Conservation (phyloP, 1,140 invertebrate genomes). For the Amphibalanus amphitrite region DNA sequence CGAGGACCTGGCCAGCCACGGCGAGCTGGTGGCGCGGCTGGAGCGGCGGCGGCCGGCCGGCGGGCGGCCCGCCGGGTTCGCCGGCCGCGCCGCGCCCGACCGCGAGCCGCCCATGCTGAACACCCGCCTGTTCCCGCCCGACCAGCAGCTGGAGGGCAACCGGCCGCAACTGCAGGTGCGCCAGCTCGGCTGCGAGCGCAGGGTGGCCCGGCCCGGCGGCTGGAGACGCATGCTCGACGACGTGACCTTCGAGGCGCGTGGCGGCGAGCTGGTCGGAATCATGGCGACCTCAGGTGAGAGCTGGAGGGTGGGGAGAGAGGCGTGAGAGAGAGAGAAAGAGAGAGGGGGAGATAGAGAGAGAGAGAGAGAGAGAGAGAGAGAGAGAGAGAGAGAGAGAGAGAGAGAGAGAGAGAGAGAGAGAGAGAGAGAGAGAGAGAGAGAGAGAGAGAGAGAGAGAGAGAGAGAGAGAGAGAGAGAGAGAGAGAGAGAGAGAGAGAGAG, state of each 20-base stretch:
- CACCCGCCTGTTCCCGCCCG: constrained; percentile 21
- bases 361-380: no score
- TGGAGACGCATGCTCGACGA: constrained; percentile 40
- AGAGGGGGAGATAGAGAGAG: no score
- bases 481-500: no score
- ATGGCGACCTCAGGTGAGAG: constrained; percentile 52
- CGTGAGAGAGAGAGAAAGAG: no score
- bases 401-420: no score
- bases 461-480: no score
- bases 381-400: no score
- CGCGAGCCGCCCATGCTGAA: constrained; percentile 21
- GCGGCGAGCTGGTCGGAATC: constrained; percentile 72
- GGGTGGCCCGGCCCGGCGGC: constrained; percentile 24
- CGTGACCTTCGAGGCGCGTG: constrained; percentile 62
- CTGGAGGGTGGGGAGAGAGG: no score
- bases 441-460: no score
- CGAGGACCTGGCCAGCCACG: neutral
- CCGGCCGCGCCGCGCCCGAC: constrained; percentile 5
- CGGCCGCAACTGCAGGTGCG: constrained; percentile 45
- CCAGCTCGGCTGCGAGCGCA: constrained; percentile 30
- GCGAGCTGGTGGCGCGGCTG: neutral
- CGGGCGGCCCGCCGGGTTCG: neutral
- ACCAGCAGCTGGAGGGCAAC: constrained; percentile 17
- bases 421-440: no score
- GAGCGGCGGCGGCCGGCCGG: neutral